Evolutionary conservation across 2,113 vertebrate genomes (phyloP), one percentile per base, ranked within the genome.

Genomic region (Orientallactaga bullata): DNA sequence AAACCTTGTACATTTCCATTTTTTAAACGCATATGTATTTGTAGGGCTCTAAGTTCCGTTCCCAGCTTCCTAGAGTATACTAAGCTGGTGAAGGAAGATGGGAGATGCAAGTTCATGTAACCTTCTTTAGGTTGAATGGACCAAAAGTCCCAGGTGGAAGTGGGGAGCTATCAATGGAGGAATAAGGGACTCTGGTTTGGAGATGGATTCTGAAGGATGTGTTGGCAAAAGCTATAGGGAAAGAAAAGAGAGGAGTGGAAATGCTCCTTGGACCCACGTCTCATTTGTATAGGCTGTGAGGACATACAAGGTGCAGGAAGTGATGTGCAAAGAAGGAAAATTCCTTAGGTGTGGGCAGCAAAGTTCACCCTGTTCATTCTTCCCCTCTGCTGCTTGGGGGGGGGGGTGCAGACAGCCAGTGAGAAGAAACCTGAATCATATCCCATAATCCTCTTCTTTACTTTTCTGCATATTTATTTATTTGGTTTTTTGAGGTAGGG

Each of bases 1-100:
- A 84, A 91, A 86, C 51, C 8, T 91, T 93, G 8, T 63, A 83
- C 81, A 58, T 90, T 85, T 82, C 37, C 35, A 2, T 76, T 80
- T 68, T 84, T 65, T 86, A 39, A 37, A 42, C 66, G 18, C 17
- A 17, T 7, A 51, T 2, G 0, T 60, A 23, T 5, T 47, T 86
- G 8, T 84, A 26, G 32, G 20, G 3, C 61, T 76, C 32, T 65
- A 15, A 30, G 16, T 3, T 63, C 55, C 55, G 23, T 8, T 58
- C 24, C 24, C 17, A 78, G 23, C 69, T 69, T 78, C 20, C 47
- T 18, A 58, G 58, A 55, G 23, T 23, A 1, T 1, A 23, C 42
- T 15, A 28, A 2, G 21, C 58, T 63, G 73, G 15, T 47, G 18
- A 17, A 37, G 17, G 47, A 47, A 80, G n/a, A 28, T 9, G 18